These are phyloP conservation scores for Stictonetta naevosa DNA, from an alignment of 2,113 vertebrate species.

Conservation along the genomic window DNA sequence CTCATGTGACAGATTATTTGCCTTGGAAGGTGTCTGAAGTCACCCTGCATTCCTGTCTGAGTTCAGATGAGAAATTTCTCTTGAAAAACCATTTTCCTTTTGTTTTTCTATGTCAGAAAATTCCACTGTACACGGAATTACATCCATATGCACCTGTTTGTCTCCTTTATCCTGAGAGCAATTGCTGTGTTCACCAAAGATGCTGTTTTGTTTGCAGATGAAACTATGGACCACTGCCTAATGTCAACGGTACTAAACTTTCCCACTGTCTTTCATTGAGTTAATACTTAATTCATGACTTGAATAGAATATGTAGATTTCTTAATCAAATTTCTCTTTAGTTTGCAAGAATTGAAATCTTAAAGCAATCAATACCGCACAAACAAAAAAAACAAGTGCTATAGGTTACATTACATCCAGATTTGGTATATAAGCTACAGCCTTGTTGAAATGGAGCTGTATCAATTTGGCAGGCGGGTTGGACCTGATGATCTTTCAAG, in stretches of 20 bases:
- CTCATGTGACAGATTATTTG: background rate
- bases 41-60: background rate
- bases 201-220: constrained; percentile 85
- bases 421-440: background rate
- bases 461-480: background rate
- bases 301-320: background rate
- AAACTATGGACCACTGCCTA: constrained; percentile 86
- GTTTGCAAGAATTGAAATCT: background rate
- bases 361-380: background rate
- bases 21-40: background rate
- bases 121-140: constrained; percentile 92
- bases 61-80: background rate
- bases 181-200: constrained; percentile 90
- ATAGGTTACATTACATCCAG: background rate
- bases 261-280: background rate
- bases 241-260: constrained; percentile 83
- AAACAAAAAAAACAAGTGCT: background rate
- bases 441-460: background rate
- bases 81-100: background rate
- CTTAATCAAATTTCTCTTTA: background rate
- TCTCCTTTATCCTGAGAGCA: constrained; percentile 87
- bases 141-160: constrained; percentile 93
- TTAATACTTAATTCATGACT: background rate
- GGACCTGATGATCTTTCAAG: too few relatives aligned
- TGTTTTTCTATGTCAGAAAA: constrained; percentile 76